Percentiles rank a stretch among this genome's conserved stretches.
phyloP scores from a whole-genome alignment of 1,140 invertebrate genomes.

The Chymomyza costata region DNA sequence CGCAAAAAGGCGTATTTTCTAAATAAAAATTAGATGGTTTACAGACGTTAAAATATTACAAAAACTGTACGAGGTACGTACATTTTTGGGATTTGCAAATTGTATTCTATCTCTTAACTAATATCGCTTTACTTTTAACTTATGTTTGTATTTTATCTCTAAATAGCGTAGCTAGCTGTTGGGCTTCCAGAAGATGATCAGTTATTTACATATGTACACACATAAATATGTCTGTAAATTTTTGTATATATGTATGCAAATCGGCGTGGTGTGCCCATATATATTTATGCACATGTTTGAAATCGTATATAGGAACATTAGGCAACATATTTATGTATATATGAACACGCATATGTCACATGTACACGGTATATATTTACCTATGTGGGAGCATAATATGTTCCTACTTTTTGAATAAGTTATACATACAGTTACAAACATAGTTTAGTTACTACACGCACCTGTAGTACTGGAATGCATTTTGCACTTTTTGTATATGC shows the following conservation, averaged over 20 bases:
- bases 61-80: too few species aligned
- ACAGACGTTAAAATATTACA: too few species aligned
- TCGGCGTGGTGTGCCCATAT: constrained; percentile 17
- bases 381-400: too few species aligned
- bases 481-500: constrained; percentile 56
- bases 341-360: not conserved
- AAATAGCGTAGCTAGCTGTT: too few species aligned
- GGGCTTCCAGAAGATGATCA: too few species aligned
- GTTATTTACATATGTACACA: constrained; percentile 5
- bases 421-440: not conserved
- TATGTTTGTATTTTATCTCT: too few species aligned
- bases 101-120: too few species aligned
- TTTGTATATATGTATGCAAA: not conserved
- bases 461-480: constrained; percentile 61
- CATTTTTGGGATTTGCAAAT: too few species aligned
- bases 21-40: too few species aligned
- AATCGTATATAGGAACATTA: too few species aligned
- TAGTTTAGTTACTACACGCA: constrained; percentile 14
- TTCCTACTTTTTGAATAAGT: not conserved
- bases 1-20: constrained; percentile 80
- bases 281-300: constrained; percentile 34
- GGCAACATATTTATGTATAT: not conserved
- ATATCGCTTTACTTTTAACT: too few species aligned
- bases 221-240: constrained; percentile 1
- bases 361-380: not conserved